These are phyloP conservation scores for Choloepus didactylus DNA, from an alignment of 2,797 vertebrate species.

Conservation along the genomic window DNA sequence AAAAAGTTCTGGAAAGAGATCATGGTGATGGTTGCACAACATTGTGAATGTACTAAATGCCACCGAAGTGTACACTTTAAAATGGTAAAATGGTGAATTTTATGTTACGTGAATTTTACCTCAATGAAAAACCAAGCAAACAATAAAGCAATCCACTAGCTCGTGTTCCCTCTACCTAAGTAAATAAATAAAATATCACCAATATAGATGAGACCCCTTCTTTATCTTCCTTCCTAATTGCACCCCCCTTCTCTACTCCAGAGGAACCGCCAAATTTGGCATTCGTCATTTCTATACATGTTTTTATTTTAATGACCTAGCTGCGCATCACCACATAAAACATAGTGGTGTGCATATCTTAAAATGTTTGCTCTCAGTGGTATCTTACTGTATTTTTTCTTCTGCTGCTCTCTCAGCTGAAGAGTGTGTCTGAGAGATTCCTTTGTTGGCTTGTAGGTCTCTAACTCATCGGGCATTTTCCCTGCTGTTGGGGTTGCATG, in stretches of 20 bases:
- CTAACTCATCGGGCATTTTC: background rate
- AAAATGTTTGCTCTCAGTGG: background rate
- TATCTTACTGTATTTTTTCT: background rate
- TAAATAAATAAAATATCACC: background rate
- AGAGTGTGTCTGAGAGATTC: background rate
- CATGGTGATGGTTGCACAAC: background rate
- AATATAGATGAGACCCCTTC: background rate
- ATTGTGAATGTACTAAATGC: background rate
- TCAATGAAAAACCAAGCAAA: background rate
- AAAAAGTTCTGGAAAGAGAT: background rate
- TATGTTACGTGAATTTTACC: background rate
- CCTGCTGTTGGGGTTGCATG: background rate
- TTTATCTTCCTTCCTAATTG: background rate
- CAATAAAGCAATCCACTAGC: background rate
- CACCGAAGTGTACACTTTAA: background rate
- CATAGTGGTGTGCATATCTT: accelerated
- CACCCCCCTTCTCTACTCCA: background rate
- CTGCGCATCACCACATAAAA: background rate
- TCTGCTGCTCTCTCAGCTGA: background rate
- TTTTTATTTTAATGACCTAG: background rate
- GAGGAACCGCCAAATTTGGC: background rate
- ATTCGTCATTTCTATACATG: background rate
- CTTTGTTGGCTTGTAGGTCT: background rate
- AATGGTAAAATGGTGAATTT: background rate
- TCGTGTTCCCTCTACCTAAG: background rate